Conservation (phyloP, 2,113 vertebrate species). For the Dromaius novaehollandiae region DNA sequence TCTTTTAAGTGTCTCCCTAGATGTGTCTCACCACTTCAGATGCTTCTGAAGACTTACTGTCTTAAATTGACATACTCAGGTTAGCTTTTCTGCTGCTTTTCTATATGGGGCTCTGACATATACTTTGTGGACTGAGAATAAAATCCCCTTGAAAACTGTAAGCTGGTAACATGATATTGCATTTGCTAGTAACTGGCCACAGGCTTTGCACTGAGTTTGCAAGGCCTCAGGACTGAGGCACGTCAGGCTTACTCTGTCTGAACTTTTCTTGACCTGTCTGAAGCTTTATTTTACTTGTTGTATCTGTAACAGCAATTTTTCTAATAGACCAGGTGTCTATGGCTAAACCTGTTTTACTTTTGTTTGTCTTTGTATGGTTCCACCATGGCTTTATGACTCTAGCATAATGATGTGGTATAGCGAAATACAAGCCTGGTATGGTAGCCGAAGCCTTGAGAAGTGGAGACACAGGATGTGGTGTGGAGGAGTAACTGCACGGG, state of each 20-base stretch:
- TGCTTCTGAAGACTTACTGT: not conserved
- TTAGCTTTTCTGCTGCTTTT: not conserved
- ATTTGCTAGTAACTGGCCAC: not conserved
- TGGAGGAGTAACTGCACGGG: not conserved
- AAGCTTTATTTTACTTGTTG: constrained; percentile 23
- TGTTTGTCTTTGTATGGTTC: constrained; percentile 19
- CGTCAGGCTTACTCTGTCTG: constrained; percentile 24
- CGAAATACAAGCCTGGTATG: not conserved
- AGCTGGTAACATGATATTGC: not conserved
- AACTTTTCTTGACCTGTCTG: constrained; percentile 18
- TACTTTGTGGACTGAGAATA: not conserved
- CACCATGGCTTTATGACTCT: not conserved
- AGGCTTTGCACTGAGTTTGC: constrained; percentile 36
- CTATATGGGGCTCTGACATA: not conserved
- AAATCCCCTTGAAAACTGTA: not conserved
- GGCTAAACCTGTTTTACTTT: constrained; percentile 7
- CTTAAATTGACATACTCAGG: not conserved
- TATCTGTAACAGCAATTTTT: constrained; percentile 31
- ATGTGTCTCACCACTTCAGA: not conserved
- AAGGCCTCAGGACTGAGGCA: not conserved
- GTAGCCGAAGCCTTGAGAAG: not conserved
- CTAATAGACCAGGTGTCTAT: not conserved
- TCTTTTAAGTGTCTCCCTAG: not conserved
- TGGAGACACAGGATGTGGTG: not conserved
- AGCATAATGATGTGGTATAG: not conserved